phyloP scores from a whole-genome alignment of 2,113 vertebrate species.

The Dicentrarchus labrax region DNA sequence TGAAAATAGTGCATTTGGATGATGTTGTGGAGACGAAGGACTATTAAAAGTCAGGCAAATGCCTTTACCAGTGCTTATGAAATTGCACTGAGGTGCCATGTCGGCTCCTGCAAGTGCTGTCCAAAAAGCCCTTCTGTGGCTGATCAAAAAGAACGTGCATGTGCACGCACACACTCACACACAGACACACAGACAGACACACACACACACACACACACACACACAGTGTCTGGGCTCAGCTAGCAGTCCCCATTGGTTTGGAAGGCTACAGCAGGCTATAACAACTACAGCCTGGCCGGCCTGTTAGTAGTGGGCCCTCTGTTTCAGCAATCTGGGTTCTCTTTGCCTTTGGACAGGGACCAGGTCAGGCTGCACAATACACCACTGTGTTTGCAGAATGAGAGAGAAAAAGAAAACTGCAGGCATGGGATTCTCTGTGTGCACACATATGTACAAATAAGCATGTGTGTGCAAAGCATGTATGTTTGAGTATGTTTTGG shows the following conservation, averaged over 20 bases:
- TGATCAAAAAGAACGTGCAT: constrained; percentile 72
- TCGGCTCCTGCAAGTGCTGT: constrained; percentile 56
- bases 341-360: constrained; percentile 76
- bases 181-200: constrained; percentile 15
- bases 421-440: constrained; percentile 30
- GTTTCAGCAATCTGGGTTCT: constrained; percentile 82
- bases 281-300: constrained; percentile 70
- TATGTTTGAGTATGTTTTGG: constrained; percentile 33
- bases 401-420: constrained; percentile 45
- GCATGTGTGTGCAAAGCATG: constrained; percentile 15
- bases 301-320: constrained; percentile 75
- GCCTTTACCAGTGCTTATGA: constrained; percentile 81
- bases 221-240: constrained; percentile 52
- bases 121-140: constrained; percentile 73
- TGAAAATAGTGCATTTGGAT: constrained; percentile 61
- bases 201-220: constrained; percentile 17
- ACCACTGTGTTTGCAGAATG: constrained; percentile 69
- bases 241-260: constrained; percentile 73
- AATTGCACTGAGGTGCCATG: constrained; percentile 75
- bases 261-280: constrained; percentile 66
- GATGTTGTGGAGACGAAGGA: constrained; percentile 67
- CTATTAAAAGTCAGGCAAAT: constrained; percentile 79
- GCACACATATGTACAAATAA: constrained; percentile 40
- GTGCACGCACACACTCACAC: constrained; percentile 19
- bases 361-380: constrained; percentile 81